Evolutionary conservation across 1,140 invertebrate genomes (phyloP).

Genomic region (Reticulitermes speratus): DNA sequence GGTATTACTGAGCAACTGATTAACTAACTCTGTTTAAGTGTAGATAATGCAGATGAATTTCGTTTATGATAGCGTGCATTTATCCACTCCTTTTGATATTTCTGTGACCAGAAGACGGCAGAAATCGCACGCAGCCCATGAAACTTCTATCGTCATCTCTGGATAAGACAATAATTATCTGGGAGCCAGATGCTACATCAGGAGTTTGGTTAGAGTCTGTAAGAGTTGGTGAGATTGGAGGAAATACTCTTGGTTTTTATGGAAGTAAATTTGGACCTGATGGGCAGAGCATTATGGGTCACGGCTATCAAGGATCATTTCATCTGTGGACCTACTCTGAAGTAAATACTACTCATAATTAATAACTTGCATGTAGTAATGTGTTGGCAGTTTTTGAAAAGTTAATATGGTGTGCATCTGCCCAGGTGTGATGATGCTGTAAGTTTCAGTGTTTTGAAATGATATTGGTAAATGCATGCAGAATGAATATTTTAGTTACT

Average conservation of each 20-base stretch:
- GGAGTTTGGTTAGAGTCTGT: conserved; percentile 82
- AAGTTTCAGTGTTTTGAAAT: too few relatives aligned
- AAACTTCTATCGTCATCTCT: conserved; percentile 86
- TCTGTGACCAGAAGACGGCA: not conserved
- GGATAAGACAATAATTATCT: conserved; percentile 93
- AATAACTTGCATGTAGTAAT: not conserved
- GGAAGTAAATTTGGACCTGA: conserved; percentile 75
- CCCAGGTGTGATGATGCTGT: too few relatives aligned
- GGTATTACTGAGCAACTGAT: too few relatives aligned
- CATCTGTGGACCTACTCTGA: conserved; percentile 80
- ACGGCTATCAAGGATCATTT: conserved; percentile 90
- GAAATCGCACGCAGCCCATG: conserved; percentile 39
- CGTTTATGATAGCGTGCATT: too few relatives aligned
- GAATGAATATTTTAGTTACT: too few relatives aligned
- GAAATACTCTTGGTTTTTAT: conserved; percentile 90
- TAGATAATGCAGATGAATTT: too few relatives aligned
- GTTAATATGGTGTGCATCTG: too few relatives aligned
- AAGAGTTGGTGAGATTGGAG: conserved; percentile 85
- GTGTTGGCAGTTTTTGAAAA: too few relatives aligned
- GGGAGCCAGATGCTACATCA: conserved; percentile 64
- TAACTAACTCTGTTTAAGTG: too few relatives aligned
- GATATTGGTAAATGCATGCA: too few relatives aligned
- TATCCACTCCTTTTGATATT: too few relatives aligned
- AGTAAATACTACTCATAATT: conserved; percentile 42
- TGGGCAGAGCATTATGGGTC: conserved; percentile 72